Conservation (phyloP, 2,888 invertebrate species). For the Megastigmus dorsalis region DNA sequence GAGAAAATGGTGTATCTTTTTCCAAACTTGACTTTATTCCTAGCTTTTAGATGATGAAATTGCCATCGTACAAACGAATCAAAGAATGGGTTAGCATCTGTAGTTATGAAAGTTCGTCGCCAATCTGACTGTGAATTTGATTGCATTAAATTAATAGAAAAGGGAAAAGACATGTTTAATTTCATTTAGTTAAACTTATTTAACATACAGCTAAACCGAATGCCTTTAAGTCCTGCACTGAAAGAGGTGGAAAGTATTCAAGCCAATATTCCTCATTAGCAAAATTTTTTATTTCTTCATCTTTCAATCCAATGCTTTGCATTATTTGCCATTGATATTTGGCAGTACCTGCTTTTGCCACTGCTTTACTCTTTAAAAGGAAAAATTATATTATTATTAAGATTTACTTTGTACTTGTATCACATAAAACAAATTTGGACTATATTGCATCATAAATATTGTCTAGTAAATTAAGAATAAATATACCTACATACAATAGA, state of each 20-base stretch:
- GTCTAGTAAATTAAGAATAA: too few relatives aligned
- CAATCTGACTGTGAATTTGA: slow-evolving; percentile 88
- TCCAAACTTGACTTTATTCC: slow-evolving; percentile 95
- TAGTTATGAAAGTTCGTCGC: slow-evolving; percentile 98
- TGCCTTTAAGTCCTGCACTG: slow-evolving; percentile 88
- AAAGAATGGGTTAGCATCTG: slow-evolving; percentile 97
- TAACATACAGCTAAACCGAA: slow-evolving; percentile 91
- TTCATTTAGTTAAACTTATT: slow-evolving; percentile 2
- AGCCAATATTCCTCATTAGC: slow-evolving; percentile 95
- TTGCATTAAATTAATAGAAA: slow-evolving; percentile 40
- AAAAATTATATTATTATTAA: too few relatives aligned
- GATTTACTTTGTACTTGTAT: too few relatives aligned
- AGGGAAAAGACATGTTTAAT: slow-evolving; percentile 6
- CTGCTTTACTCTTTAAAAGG: slow-evolving; percentile 88
- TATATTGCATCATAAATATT: too few relatives aligned
- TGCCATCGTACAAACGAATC: slow-evolving; percentile 99
- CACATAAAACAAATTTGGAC: too few relatives aligned
- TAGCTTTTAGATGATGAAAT: slow-evolving; percentile 87
- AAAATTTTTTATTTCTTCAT: slow-evolving; percentile 95
- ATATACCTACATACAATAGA: too few relatives aligned
- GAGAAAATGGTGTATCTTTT: slow-evolving; percentile 98
- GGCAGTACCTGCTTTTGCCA: slow-evolving; percentile 90
- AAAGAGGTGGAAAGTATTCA: slow-evolving; percentile 95
- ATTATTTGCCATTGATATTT: slow-evolving; percentile 99
- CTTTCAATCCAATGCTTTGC: slow-evolving; percentile 90